Evolutionary conservation across 2,888 invertebrate species (phyloP), one percentile per base, ranked within the genome.

Genomic region (Shargacucullia verbasci): DNA sequence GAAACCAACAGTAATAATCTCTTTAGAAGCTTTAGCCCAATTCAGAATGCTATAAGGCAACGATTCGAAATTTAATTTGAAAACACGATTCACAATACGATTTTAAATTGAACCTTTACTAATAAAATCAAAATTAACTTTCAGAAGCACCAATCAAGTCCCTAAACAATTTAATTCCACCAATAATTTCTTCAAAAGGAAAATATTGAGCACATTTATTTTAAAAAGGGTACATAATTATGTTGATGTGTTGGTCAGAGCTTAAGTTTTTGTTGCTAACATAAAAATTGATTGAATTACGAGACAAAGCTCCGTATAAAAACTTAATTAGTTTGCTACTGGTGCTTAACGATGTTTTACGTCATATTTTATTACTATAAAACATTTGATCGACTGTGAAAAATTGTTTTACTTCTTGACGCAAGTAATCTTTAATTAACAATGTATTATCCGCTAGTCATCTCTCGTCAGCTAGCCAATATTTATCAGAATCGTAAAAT

Each of bases 251-350:
- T 50, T 55, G 35, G 20, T 44, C 54, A 46, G 29, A 25, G 35
- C n/a, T 62, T 49, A 44, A 57, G 53, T 76, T 73, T 72, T 72
- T 76, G 61, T 78, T 46, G 41, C 27, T 59, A 58, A 58, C 60
- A 72, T 70, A 69, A 69, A 75, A 76, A 69, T 67, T 76, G 43
- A 76, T 78, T 72, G 58, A 60, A 61, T 71, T 64, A 78, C 52
- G 29, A 76, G 52, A 62, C 65, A 64, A 59, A 63, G 37, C 10
- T 35, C 39, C 8, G 35, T 55, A 61, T 45, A 76, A 76, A 75
- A 75, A 78, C 50, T 64, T 72, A 78, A 76, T 78, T 66, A 72
- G 61, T 64, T 60, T 39, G 75, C 75, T 76, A 76, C 75, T 54
- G 73, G 60, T 49, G 43, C 61, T 56, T 41, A 52, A 53, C 14